Conservation (phyloP, 2,113 vertebrate genomes). For the Barnardius zonarius region DNA sequence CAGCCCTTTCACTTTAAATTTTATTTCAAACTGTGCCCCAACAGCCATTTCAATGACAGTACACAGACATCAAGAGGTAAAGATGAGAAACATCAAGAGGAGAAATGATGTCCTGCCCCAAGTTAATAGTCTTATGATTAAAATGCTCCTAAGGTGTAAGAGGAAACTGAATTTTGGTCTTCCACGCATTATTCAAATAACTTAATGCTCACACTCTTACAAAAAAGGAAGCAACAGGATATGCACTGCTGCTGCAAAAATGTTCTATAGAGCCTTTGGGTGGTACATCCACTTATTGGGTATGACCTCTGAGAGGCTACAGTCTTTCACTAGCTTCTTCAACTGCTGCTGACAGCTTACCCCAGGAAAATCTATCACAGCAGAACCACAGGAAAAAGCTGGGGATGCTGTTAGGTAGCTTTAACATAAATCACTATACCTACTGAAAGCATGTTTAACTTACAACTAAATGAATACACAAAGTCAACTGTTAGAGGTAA, state of each 20-base stretch:
- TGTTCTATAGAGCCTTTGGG: neutral
- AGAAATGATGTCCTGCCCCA: neutral
- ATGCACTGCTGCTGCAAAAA: neutral
- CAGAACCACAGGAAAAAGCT: neutral
- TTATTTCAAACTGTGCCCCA: neutral
- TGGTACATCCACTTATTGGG: neutral
- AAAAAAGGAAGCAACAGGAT: neutral
- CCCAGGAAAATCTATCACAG: neutral
- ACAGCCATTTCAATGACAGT: neutral
- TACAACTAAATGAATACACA: neutral
- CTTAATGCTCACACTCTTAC: accelerated
- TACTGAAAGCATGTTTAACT: neutral
- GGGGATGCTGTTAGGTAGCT: neutral
- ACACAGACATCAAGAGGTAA: neutral
- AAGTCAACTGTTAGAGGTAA: neutral
- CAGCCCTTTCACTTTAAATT: neutral
- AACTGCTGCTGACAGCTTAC: neutral
- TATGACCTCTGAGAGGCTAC: neutral
- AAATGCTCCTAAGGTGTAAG: neutral
- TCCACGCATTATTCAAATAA: neutral
- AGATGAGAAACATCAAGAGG: neutral
- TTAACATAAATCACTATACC: neutral
- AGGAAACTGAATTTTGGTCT: neutral
- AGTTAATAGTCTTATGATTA: neutral
- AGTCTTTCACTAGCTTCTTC: neutral